A percentile compares a stretch with the other conserved stretches of the same genome.
phyloP scores from a whole-genome alignment of 2,797 vertebrate genomes.

The Catamblyrhynchus diadema region DNA sequence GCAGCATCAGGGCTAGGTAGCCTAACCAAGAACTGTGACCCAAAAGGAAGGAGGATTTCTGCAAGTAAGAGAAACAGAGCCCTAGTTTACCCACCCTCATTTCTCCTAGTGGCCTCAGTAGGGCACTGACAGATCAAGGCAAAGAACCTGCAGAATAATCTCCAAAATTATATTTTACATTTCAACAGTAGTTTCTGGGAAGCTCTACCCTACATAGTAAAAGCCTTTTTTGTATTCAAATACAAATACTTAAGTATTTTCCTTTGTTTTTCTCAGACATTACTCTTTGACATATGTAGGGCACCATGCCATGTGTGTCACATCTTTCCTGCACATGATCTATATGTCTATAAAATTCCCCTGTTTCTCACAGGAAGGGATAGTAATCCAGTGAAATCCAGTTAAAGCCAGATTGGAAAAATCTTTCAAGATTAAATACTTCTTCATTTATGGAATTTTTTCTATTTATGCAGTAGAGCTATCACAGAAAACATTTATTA shows the following conservation, averaged over 20 bases:
- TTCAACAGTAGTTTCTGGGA: not conserved
- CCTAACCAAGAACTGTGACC: not conserved
- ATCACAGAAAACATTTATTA: not conserved
- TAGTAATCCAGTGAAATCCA: not conserved
- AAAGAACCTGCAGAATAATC: not conserved
- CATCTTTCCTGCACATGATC: not conserved
- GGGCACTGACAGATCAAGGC: not conserved
- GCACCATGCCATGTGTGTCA: not conserved
- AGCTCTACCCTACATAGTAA: not conserved
- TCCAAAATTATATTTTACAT: not conserved
- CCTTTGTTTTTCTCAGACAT: not conserved
- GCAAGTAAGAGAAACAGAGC: not conserved
- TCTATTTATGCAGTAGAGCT: not conserved
- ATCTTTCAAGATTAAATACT: not conserved
- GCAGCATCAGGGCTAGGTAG: not conserved
- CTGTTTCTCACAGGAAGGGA: not conserved
- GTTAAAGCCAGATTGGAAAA: not conserved
- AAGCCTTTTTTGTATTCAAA: not conserved
- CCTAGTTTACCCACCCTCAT: not conserved
- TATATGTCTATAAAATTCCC: not conserved
- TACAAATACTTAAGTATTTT: not conserved
- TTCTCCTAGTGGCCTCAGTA: not conserved
- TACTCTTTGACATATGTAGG: not conserved
- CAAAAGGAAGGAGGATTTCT: not conserved
- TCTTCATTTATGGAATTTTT: not conserved